These are phyloP conservation scores for Copidosoma floridanum DNA, from an alignment of 1,140 invertebrate species.

Conservation along the genomic window DNA sequence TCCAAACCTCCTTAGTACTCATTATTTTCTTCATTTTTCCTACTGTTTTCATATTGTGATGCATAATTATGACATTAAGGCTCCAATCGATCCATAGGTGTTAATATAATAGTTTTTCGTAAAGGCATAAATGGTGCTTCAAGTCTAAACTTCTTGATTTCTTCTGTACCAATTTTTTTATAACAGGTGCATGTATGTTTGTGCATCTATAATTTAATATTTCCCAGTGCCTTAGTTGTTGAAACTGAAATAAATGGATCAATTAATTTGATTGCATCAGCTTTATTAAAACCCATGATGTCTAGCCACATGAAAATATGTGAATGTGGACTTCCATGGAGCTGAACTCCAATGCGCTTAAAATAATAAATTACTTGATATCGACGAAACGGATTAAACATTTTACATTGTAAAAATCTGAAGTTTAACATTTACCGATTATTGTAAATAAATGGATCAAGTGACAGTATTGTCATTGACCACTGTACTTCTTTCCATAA, in stretches of 20 bases:
- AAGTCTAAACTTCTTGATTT: slow-evolving; percentile 37
- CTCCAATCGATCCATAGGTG: slow-evolving; percentile 30
- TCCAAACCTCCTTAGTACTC: slow-evolving; percentile 28
- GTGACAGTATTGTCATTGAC: slow-evolving; percentile 51
- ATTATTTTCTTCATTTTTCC: slow-evolving; percentile 29
- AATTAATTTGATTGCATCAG: slow-evolving; percentile 21
- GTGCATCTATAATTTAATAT: slow-evolving; percentile 32
- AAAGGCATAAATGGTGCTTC: slow-evolving; percentile 40
- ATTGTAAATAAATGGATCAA: slow-evolving; percentile 53
- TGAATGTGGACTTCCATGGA: too few relatives aligned
- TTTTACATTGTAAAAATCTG: slow-evolving; percentile 28
- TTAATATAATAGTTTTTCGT: slow-evolving; percentile 32
- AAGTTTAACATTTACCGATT: slow-evolving; percentile 37
- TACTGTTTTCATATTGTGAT: slow-evolving; percentile 25
- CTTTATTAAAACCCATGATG: slow-evolving; percentile 24
- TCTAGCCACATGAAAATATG: slow-evolving; percentile 42
- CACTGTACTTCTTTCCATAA: slow-evolving; percentile 36
- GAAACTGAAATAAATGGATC: slow-evolving; percentile 29
- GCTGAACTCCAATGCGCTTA: too few relatives aligned
- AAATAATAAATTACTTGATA: slow-evolving; percentile 40
- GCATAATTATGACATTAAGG: too few relatives aligned
- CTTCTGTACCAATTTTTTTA: slow-evolving; percentile 27
- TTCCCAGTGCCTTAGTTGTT: slow-evolving; percentile 29
- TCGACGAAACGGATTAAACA: slow-evolving; percentile 33
- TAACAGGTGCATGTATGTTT: slow-evolving; percentile 35